Conservation (phyloP, 2,113 vertebrate genomes). For the Paradoxurus hermaphroditus region DNA sequence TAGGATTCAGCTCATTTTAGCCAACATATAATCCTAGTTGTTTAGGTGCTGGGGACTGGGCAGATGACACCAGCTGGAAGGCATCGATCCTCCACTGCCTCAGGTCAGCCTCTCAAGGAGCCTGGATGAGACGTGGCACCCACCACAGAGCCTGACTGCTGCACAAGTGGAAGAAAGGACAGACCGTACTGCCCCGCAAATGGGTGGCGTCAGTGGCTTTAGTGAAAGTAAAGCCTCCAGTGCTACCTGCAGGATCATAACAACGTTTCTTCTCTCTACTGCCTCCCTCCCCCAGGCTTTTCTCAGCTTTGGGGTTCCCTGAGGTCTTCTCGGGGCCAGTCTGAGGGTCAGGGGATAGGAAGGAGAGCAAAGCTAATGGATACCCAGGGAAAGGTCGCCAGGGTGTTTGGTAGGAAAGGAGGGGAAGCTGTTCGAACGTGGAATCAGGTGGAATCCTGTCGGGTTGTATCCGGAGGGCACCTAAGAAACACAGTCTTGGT, state of each 20-base stretch:
- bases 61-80: neutral
- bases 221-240: neutral
- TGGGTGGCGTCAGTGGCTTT: rapidly evolving
- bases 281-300: neutral
- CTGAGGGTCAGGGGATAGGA: neutral
- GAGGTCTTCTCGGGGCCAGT: neutral
- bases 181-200: too few species aligned
- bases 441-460: neutral
- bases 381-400: neutral
- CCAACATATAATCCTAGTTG: neutral
- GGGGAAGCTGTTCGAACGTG: neutral
- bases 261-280: neutral
- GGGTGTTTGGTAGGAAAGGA: neutral
- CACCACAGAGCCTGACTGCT: neutral
- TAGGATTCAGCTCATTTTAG: neutral
- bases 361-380: neutral
- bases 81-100: neutral
- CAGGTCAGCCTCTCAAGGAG: neutral
- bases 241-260: neutral
- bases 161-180: neutral
- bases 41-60: neutral
- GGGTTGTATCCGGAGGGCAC: neutral
- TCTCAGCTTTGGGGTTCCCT: neutral
- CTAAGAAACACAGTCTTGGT: neutral
- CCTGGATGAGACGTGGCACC: neutral